A percentile compares a stretch with the other conserved stretches of the same genome.
Evolutionary conservation across 2,888 invertebrate species (phyloP).

Genomic region (Diaprepes abbreviatus): DNA sequence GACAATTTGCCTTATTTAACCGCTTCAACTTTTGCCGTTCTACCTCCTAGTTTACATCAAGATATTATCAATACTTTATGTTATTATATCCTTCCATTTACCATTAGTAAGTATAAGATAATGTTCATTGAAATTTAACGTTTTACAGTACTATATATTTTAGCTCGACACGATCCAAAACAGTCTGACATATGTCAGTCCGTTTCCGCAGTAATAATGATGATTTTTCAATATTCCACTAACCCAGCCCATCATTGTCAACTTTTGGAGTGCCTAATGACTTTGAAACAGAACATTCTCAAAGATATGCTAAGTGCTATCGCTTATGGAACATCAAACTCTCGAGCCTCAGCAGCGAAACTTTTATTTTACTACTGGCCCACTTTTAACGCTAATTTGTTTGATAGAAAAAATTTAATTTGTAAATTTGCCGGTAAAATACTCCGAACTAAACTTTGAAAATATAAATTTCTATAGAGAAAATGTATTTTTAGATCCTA

Average conservation of each 20-base stretch:
- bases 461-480: too few species aligned
- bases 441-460: not conserved
- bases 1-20: slow-evolving; percentile 95
- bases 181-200: slow-evolving; percentile 86
- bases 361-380: slow-evolving; percentile 99
- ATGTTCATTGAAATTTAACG: too few species aligned
- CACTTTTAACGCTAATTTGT: slow-evolving; percentile 92
- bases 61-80: slow-evolving; percentile 95
- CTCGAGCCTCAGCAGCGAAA: slow-evolving; percentile 95
- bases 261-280: slow-evolving; percentile 95
- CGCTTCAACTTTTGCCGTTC: slow-evolving; percentile 92
- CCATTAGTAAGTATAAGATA: slow-evolving; percentile 88
- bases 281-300: slow-evolving; percentile 89
- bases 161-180: slow-evolving; percentile 73
- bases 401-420: slow-evolving; percentile 89
- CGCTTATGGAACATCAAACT: slow-evolving; percentile 95
- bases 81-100: slow-evolving; percentile 96
- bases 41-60: slow-evolving; percentile 92
- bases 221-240: slow-evolving; percentile 96
- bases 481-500: slow-evolving; percentile 70
- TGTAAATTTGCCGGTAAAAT: slow-evolving; percentile 87
- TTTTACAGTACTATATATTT: too few species aligned
- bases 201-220: slow-evolving; percentile 94
- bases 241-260: slow-evolving; percentile 97
- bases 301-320: slow-evolving; percentile 96